Conservation (phyloP, 2,888 invertebrate species). For the Volucella inanis region DNA sequence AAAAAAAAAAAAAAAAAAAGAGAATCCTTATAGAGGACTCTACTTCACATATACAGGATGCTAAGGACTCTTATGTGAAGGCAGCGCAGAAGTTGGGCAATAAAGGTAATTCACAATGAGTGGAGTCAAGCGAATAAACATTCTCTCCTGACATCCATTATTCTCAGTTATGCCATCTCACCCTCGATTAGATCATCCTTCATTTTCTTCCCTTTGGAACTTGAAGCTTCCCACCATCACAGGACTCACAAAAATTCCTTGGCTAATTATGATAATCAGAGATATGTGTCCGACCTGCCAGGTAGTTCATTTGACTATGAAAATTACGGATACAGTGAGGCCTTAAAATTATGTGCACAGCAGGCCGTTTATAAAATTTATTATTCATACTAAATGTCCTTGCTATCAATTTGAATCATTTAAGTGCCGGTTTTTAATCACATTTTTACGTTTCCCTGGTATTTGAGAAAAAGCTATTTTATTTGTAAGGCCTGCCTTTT, state of each 20-base stretch:
- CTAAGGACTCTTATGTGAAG: conserved; percentile 44
- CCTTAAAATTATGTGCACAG: conserved; percentile 21
- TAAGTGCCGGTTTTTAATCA: too few relatives aligned
- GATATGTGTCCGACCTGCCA: conserved; percentile 8
- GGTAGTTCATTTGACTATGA: conserved; percentile 48
- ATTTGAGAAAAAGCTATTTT: too few relatives aligned
- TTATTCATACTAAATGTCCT: too few relatives aligned
- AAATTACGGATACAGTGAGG: not conserved
- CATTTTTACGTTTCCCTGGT: too few relatives aligned
- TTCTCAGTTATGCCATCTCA: conserved; percentile 72
- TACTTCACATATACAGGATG: conserved; percentile 36
- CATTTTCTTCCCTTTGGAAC: conserved; percentile 31
- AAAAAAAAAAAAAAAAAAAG: conserved; percentile 36
- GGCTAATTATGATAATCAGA: conserved; percentile 72
- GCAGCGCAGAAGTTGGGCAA: conserved; percentile 52
- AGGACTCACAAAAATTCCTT: conserved; percentile 58
- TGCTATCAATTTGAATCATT: too few relatives aligned
- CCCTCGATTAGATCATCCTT: conserved; percentile 69
- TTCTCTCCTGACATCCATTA: conserved; percentile 72
- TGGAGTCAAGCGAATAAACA: conserved; percentile 72
- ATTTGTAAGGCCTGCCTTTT: too few relatives aligned
- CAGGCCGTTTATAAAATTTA: not conserved
- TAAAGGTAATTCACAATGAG: conserved; percentile 73
- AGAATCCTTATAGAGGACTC: conserved; percentile 28
- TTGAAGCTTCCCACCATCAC: conserved; percentile 6